Percentiles rank a stretch among this genome's conserved stretches.
Evolutionary conservation across 2,888 invertebrate genomes (phyloP).

Genomic region (Plagodis pulveraria): DNA sequence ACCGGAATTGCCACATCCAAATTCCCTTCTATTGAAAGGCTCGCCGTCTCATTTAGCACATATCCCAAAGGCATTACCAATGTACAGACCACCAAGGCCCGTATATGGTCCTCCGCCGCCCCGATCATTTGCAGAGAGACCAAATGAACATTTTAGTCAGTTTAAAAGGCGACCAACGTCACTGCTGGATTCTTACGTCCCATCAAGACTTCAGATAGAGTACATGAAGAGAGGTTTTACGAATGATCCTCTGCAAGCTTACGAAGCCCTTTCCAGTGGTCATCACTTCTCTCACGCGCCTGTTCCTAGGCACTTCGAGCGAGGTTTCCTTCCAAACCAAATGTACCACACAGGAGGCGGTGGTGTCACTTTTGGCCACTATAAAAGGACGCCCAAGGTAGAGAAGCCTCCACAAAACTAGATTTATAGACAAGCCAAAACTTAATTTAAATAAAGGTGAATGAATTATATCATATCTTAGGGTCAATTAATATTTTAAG

Average conservation of each 20-base stretch:
- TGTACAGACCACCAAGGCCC: slow-evolving; percentile 67
- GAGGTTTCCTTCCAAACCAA: slow-evolving; percentile 80
- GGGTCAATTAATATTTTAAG: not conserved
- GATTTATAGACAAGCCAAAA: slow-evolving; percentile 23
- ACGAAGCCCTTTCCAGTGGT: slow-evolving; percentile 71
- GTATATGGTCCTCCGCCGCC: slow-evolving; percentile 55
- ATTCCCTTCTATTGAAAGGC: slow-evolving; percentile 63
- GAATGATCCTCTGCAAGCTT: slow-evolving; percentile 71
- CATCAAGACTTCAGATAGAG: slow-evolving; percentile 81
- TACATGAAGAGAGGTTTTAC: slow-evolving; percentile 75
- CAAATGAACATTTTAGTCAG: slow-evolving; percentile 53
- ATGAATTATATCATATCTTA: slow-evolving; percentile 10
- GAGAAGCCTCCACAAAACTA: slow-evolving; percentile 53
- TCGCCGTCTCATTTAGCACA: slow-evolving; percentile 67
- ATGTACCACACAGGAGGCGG: slow-evolving; percentile 77
- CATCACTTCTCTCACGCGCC: slow-evolving; percentile 55
- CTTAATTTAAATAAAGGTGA: slow-evolving; percentile 8
- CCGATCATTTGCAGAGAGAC: slow-evolving; percentile 55
- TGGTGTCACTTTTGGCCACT: slow-evolving; percentile 74
- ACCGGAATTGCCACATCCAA: slow-evolving; percentile 68
- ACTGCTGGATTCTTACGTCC: slow-evolving; percentile 85
- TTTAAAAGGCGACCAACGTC: slow-evolving; percentile 76
- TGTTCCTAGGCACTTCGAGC: slow-evolving; percentile 65
- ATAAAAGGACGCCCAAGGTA: slow-evolving; percentile 70
- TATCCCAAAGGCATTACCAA: slow-evolving; percentile 71